These are phyloP conservation scores for Akabosia matsudoensis DNA, from an alignment of 1,140 invertebrate genomes.

Conservation along the genomic window DNA sequence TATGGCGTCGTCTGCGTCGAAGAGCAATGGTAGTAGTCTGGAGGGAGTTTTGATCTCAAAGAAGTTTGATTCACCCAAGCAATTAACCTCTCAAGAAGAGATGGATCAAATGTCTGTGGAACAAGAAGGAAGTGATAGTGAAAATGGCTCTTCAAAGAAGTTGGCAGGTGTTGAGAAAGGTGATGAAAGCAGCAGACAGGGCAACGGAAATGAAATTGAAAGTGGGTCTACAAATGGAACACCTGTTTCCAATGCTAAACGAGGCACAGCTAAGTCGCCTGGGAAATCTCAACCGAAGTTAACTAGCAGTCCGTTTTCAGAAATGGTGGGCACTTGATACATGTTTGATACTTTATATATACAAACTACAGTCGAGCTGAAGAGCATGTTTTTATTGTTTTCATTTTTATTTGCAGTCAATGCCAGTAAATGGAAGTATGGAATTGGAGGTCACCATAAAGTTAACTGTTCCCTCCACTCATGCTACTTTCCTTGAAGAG, in stretches of 20 bases:
- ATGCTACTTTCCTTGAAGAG: not conserved
- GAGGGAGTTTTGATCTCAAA: not conserved
- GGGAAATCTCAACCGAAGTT: not conserved
- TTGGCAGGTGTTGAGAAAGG: not conserved
- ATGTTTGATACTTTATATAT: not conserved
- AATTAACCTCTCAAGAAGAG: not conserved
- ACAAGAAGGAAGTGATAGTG: not conserved
- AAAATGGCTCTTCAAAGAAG: not conserved
- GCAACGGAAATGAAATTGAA: not conserved
- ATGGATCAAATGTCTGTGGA: not conserved
- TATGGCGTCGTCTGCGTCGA: not conserved
- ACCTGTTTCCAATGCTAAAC: not conserved
- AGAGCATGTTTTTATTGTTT: not conserved
- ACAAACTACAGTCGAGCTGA: too few relatives aligned
- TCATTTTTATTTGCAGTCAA: slow-evolving; percentile 3
- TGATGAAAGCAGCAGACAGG: not conserved
- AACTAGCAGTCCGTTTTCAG: not conserved
- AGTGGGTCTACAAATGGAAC: not conserved
- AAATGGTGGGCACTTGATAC: not conserved
- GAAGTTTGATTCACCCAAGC: not conserved
- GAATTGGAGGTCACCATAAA: not conserved
- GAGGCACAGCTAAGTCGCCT: not conserved
- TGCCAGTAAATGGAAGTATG: not conserved
- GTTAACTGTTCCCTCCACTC: not conserved
- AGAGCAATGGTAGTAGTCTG: not conserved